Evolutionary conservation across 2,888 invertebrate genomes (phyloP), one percentile per base, ranked within the genome.

Genomic region (Hyalella azteca): DNA sequence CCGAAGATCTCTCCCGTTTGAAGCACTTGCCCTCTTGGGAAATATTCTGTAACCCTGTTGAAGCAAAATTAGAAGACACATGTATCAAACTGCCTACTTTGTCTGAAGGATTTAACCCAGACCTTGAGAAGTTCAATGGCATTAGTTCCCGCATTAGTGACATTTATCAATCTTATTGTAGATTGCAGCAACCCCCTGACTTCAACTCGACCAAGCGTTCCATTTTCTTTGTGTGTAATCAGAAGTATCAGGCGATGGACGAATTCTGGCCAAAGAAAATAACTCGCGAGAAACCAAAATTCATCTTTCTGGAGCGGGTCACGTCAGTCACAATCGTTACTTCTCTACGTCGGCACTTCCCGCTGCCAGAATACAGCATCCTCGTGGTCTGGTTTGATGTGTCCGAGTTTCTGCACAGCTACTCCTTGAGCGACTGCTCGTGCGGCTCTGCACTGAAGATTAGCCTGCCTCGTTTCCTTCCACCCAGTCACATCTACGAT

Each of bases 341-440:
- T 11, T 36, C 26, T 22, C 45, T 75, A 11, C 5, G 45, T n/a
- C 26, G 0, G 11, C 26, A 45, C 75, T 29, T 75, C 29, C 45
- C 45, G 9, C 26, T 45, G 40, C 75, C 75, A 29, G 45, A 41
- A 29, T 40, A 13, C 9, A 45, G 40, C 40, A 45, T 66, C 66
- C 39, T 75, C 22, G 75, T 75, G 5, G 41, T 75, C 15, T 75
- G 75, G 75, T 75, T 75, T 75, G 75, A 75, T 75, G 26, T 19
- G 4, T 29, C 26, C n/a, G 45, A 41, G 75, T 22, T 75, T 4
- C 32, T 75, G 7, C n/a, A 19, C 29, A n/a, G 26, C 29, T 75
- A 13, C 22, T 15, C 41, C 13, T n/a, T 75, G 41, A 75, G 41
- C n/a, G 45, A 75, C 40, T 75, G 75, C 75, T 11, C 66, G 13